Conservation (phyloP, 2,888 invertebrate species). For the Hymenopus coronatus region DNA sequence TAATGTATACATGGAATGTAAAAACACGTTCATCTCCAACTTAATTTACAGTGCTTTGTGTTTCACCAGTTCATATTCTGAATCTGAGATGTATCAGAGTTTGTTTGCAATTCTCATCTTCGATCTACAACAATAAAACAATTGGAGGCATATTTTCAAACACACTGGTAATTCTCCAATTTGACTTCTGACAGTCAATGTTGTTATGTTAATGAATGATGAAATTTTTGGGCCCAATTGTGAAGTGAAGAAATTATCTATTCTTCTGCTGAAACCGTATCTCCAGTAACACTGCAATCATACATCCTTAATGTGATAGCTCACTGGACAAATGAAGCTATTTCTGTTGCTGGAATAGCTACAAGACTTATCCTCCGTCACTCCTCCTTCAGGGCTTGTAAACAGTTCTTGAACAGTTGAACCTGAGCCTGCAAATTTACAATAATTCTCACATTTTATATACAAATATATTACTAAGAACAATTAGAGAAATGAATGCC, state of each 20-base stretch:
- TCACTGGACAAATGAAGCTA: conserved; percentile 21
- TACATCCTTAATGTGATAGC: background rate
- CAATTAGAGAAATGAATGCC: too few relatives aligned
- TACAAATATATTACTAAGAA: too few relatives aligned
- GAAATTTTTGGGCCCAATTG: background rate
- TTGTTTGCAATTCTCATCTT: background rate
- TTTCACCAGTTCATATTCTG: background rate
- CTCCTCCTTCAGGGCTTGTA: conserved; percentile 49
- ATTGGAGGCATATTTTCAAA: background rate
- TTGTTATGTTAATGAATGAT: background rate
- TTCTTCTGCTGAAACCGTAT: background rate
- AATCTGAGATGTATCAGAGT: background rate
- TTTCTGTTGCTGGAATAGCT: conserved; percentile 14
- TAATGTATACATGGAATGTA: background rate
- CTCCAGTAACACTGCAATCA: background rate
- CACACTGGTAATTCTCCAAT: background rate
- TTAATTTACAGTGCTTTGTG: background rate
- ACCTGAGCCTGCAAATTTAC: conserved; percentile 49
- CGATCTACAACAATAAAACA: background rate
- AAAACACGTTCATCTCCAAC: background rate
- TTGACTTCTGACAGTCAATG: background rate
- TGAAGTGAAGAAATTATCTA: background rate
- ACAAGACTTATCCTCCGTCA: conserved; percentile 25
- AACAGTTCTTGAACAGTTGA: conserved; percentile 51
- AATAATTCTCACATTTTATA: too few relatives aligned